Evolutionary conservation across 2,797 vertebrate genomes (phyloP).

Genomic region (Cirrhinus mrigala): DNA sequence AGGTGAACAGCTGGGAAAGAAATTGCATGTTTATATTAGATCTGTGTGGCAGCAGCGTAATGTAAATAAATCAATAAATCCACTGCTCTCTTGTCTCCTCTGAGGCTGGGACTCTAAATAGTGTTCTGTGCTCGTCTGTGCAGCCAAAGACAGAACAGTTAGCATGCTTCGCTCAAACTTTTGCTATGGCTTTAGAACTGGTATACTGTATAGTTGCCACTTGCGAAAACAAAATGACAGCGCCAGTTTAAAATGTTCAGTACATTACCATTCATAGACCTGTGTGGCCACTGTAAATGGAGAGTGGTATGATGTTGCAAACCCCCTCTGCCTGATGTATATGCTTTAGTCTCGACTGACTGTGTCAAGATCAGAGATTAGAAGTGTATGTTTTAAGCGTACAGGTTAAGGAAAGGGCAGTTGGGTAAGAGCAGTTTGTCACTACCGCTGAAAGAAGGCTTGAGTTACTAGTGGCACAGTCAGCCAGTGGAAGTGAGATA

Average conservation of each 20-base stretch:
- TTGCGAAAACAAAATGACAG: no score
- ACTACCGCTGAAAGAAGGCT: not conserved
- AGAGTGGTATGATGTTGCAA: not conserved
- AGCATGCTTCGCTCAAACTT: no score
- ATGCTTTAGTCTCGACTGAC: not conserved
- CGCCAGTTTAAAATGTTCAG: not conserved
- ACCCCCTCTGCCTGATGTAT: not conserved
- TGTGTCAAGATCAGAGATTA: not conserved
- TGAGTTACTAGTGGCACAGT: not conserved
- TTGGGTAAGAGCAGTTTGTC: conserved; percentile 25
- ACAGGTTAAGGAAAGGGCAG: not conserved
- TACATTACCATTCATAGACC: not conserved
- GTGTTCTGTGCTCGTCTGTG: no score
- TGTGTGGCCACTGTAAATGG: not conserved
- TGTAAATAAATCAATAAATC: no score
- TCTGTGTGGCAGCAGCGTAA: no score
- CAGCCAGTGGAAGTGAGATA: conserved; percentile 25
- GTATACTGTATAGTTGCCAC: no score
- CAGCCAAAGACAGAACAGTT: no score
- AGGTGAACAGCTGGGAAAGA: no score
- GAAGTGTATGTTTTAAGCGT: not conserved
- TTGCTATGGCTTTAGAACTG: no score
- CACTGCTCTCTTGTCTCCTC: no score
- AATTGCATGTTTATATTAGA: no score
- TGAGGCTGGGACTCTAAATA: no score